Evolutionary conservation across 37 sponge, comb jelly and placozoan genomes (phyloP).

Genomic region (Spongilla lacustris): DNA sequence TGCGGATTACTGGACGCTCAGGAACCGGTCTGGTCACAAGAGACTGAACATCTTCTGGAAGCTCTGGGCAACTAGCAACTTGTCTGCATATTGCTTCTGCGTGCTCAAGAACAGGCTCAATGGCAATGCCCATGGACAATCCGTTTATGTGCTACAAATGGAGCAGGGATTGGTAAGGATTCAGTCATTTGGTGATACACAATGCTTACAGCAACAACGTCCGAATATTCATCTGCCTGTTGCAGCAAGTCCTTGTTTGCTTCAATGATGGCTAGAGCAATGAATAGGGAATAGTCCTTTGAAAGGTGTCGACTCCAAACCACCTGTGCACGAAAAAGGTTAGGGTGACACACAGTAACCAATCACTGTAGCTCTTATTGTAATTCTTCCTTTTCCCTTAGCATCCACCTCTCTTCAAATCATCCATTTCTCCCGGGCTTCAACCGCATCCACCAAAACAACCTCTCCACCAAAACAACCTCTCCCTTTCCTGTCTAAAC

Average conservation of each 20-base stretch:
- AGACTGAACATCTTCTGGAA: conserved; percentile 50
- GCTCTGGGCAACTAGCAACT: conserved; percentile 23
- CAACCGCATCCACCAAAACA: no score
- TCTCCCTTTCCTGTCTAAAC: not conserved
- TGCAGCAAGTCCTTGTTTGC: conserved; percentile 61
- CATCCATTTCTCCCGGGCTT: no score
- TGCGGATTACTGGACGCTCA: not conserved
- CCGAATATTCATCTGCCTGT: conserved; percentile 55
- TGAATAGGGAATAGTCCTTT: conserved; percentile 82
- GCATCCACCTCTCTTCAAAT: no score
- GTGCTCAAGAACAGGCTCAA: conserved; percentile 49
- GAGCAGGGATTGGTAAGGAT: not conserved
- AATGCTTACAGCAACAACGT: conserved; percentile 69
- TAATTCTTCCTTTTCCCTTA: not conserved
- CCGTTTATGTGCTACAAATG: conserved; percentile 76
- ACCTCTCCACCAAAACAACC: not conserved
- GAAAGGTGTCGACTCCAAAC: conserved; percentile 81
- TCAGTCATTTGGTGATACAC: not conserved
- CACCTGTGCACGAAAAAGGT: conserved; percentile 48
- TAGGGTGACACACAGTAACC: not conserved
- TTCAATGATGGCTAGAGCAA: conserved; percentile 87
- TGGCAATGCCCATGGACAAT: conserved; percentile 57
- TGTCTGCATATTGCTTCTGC: conserved; percentile 81
- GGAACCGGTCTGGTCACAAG: conserved; percentile 40
- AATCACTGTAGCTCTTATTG: not conserved